Evolutionary conservation across 2,888 invertebrate genomes (phyloP), one percentile per base, ranked within the genome.

Genomic region (Acleris sparsana): DNA sequence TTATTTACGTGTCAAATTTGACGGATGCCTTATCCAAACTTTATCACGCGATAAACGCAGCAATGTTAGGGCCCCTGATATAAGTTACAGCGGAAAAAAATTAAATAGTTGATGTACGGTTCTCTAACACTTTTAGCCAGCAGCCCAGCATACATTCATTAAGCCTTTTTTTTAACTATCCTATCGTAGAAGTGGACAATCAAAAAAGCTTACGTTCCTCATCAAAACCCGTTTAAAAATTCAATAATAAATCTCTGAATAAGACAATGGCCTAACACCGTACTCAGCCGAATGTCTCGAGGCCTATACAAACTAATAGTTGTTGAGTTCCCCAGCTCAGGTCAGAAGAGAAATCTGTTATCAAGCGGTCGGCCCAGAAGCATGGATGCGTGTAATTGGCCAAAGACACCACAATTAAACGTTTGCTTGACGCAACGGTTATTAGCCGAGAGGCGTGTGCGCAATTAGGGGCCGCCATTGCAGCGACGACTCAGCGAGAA

Each of bases 341-440:
- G 88, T 87, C 88, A 87, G 81, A 87, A 89, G 89, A 84, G 89
- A 91, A 91, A 91, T 87, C 89, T 83, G 74, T 75, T 80, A 80
- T 82, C 80, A 80, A 77, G 77, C 71, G 73, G 77, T 76, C 80
- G 89, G 86, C 87, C 87, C 86, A 84, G 83, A 88, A 86, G 81
- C 85, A 85, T 83, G 88, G 89, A 89, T 86, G 91, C 92, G 87
- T 90, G 88, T 91, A 90, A 92, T 92, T 90, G 89, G 77, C 80
- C 86, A 89, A 85, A 87, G 80, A 80, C 71, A 72, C 74, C 76
- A 75, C 84, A 89, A 91, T 90, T 89, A 91, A 85, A 80, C 75
- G 80, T 82, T 82, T 77, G 80, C 76, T 80, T 83, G 79, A 84
- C 81, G 84, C 80, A 84, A 86, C 80, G 69, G 76, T 79, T 84